Evolutionary conservation across 2,113 vertebrate species (phyloP).

Genomic region (Callorhinus ursinus): DNA sequence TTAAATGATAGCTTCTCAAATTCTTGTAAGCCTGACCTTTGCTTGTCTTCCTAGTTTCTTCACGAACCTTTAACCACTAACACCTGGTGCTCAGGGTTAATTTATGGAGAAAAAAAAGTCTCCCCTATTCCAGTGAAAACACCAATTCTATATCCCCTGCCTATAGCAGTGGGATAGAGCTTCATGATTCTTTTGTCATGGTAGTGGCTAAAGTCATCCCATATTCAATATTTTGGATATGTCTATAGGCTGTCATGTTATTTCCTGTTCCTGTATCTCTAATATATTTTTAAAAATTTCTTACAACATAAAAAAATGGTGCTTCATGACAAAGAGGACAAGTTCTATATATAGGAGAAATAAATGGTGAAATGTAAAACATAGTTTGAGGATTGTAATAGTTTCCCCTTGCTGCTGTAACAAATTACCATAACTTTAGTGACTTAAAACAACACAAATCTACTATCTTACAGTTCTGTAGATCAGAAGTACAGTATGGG

Average conservation of each 20-base stretch:
- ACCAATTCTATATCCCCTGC: too few species aligned
- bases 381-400: neutral
- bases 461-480: neutral
- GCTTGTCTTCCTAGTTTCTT: neutral
- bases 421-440: neutral
- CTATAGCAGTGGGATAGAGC: neutral
- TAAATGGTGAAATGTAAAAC: neutral
- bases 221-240: neutral
- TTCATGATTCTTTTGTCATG: accelerated
- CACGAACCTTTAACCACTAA: neutral
- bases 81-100: neutral
- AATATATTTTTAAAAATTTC: neutral
- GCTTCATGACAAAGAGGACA: neutral
- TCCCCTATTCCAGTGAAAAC: accelerated
- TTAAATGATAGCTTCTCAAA: neutral
- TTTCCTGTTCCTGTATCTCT: neutral
- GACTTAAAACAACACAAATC: neutral
- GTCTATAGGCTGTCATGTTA: accelerated
- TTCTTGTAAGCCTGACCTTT: neutral
- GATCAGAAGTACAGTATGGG: neutral
- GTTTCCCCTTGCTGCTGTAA: neutral
- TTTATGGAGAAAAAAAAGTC: neutral
- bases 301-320: neutral
- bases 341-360: neutral
- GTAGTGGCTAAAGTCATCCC: neutral